Evolutionary conservation across 2,113 vertebrate species (phyloP).

Genomic region (Cyrtonyx montezumae): DNA sequence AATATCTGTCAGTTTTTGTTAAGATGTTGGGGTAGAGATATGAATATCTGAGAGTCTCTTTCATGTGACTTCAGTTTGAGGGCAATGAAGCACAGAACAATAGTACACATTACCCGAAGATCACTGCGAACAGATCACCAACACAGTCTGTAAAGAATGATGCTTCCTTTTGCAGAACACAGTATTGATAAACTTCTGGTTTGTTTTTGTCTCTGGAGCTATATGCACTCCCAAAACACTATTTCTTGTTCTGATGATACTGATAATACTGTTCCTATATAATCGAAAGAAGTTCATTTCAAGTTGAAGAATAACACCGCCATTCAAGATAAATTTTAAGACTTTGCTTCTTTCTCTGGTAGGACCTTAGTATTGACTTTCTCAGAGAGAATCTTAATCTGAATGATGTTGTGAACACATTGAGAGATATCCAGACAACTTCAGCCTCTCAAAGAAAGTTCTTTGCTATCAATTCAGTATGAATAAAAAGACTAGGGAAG

Average conservation of each 20-base stretch:
- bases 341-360: background rate
- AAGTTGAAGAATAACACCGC: background rate
- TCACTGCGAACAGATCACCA: background rate
- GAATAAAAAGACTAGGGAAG: slow-evolving; percentile 1
- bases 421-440: slow-evolving; percentile 1
- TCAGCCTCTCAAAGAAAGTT: background rate
- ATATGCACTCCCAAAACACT: background rate
- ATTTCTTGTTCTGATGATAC: background rate
- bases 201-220: background rate
- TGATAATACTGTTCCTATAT: background rate
- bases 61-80: background rate
- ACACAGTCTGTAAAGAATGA: background rate
- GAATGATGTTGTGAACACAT: background rate
- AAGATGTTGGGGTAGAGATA: background rate
- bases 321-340: background rate
- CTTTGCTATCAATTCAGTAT: background rate
- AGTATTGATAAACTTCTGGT: background rate
- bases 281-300: background rate
- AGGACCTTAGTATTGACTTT: background rate
- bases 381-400: background rate
- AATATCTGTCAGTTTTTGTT: background rate
- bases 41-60: background rate
- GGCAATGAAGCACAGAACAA: background rate
- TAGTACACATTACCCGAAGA: rapidly evolving
- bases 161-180: background rate